A percentile compares a stretch with the other conserved stretches of the same genome.
These are phyloP conservation scores for Trachelus tabidus DNA, from an alignment of 2,888 invertebrate species.

Conservation along the genomic window DNA sequence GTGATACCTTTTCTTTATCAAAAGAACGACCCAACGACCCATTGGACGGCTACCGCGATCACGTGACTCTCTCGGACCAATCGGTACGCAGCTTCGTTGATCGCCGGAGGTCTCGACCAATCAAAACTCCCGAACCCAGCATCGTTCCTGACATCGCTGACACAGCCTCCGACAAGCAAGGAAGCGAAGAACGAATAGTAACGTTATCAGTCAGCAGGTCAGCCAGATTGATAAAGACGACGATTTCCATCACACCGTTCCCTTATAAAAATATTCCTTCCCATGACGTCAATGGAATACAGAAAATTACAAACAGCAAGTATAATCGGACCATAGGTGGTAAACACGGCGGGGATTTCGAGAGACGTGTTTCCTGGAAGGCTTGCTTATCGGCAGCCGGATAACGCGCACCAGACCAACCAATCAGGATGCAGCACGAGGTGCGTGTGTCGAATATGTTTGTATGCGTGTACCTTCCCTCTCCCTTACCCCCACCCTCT, in stretches of 20 bases:
- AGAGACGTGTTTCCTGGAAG: constrained; percentile 4
- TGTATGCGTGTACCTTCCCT: neutral
- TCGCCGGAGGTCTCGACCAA: neutral
- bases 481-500: neutral
- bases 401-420: neutral
- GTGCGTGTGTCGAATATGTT: neutral
- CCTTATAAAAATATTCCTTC: constrained; percentile 19
- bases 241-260: constrained; percentile 6
- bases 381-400: neutral
- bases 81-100: neutral
- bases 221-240: constrained; percentile 23
- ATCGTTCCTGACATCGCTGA: neutral
- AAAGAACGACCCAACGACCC: neutral
- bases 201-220: neutral
- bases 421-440: neutral
- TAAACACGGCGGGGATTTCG: neutral
- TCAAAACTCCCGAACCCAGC: neutral
- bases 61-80: neutral
- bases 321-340: neutral
- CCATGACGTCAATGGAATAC: constrained; percentile 43
- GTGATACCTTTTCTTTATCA: neutral
- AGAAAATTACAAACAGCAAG: constrained; percentile 37
- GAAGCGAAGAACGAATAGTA: neutral
- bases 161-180: neutral
- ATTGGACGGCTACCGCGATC: neutral